phyloP scores from a whole-genome alignment of 2,888 invertebrate species.

The Cataglyphis rosenhaueri region DNA sequence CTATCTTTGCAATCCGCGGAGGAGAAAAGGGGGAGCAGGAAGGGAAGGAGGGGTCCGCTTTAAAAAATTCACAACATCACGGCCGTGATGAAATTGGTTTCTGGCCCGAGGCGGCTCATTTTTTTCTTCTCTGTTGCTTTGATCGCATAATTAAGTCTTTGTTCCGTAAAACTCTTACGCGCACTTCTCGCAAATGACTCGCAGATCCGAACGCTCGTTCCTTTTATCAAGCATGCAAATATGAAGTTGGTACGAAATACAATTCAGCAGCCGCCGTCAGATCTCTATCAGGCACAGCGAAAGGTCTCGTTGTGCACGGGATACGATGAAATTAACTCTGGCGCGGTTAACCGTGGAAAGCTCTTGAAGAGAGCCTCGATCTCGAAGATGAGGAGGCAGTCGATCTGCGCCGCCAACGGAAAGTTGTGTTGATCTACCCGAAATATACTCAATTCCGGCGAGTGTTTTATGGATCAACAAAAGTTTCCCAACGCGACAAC shows the following conservation, averaged over 20 bases:
- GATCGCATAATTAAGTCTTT: slow-evolving; percentile 75
- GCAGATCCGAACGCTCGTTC: slow-evolving; percentile 54
- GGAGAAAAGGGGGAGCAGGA: too few relatives aligned
- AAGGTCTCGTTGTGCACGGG: slow-evolving; percentile 28
- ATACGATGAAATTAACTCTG: slow-evolving; percentile 54
- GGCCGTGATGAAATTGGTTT: slow-evolving; percentile 37
- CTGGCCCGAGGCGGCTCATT: slow-evolving; percentile 32
- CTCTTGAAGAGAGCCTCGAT: background rate
- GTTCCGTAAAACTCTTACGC: slow-evolving; percentile 64
- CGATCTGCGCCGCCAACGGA: background rate
- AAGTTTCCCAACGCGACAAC: slow-evolving; percentile 16
- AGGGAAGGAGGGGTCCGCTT: slow-evolving; percentile 37
- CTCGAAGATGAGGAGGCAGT: background rate
- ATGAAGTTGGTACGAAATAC: background rate
- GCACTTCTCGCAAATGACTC: slow-evolving; percentile 66
- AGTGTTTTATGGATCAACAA: slow-evolving; percentile 39
- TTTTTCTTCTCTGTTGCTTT: slow-evolving; percentile 67
- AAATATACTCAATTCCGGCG: slow-evolving; percentile 39
- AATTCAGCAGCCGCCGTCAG: background rate
- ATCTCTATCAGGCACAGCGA: background rate
- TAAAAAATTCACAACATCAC: slow-evolving; percentile 70
- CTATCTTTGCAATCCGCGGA: slow-evolving; percentile 36
- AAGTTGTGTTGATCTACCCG: slow-evolving; percentile 41
- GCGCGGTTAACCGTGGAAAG: slow-evolving; percentile 29
- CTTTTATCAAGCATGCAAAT: slow-evolving; percentile 72